These are phyloP conservation scores for Galaxea fascicularis DNA, from an alignment of 92 coral and sea anemone species.

Conservation along the genomic window DNA sequence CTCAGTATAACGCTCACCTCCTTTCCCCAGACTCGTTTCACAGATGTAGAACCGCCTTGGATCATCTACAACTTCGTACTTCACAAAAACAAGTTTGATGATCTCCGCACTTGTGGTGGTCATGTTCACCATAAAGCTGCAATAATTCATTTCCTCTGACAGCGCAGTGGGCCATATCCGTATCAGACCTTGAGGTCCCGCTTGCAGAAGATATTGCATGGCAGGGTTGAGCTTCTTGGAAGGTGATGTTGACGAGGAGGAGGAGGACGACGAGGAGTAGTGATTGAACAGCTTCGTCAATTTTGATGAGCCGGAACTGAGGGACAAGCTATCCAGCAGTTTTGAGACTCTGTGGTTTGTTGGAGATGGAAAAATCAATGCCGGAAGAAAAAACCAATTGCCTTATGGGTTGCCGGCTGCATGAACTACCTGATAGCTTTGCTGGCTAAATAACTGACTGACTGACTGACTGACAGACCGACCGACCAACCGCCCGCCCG, in stretches of 20 bases:
- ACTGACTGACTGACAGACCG: neutral
- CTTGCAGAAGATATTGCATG: conserved; percentile 92
- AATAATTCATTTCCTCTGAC: conserved; percentile 87
- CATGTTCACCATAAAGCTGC: conserved; percentile 93
- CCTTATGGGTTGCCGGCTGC: too few relatives aligned
- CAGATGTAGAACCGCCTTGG: conserved; percentile 87
- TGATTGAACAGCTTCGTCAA: conserved; percentile 78
- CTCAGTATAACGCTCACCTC: conserved; percentile 58
- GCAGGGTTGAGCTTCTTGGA: conserved; percentile 89
- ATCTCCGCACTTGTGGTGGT: conserved; percentile 90
- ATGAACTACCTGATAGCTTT: too few relatives aligned
- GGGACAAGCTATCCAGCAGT: conserved; percentile 82
- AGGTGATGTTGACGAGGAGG: conserved; percentile 35
- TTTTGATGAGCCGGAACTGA: conserved; percentile 72
- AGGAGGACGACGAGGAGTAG: neutral
- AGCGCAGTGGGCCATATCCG: conserved; percentile 93
- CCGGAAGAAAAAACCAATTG: neutral
- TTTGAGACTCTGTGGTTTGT: conserved; percentile 72
- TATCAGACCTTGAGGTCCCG: conserved; percentile 95
- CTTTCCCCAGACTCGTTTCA: conserved; percentile 78
- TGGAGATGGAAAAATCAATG: neutral
- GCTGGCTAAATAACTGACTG: neutral
- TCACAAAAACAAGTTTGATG: conserved; percentile 91
- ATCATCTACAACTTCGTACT: conserved; percentile 84
- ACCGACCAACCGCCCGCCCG: too few relatives aligned